Conservation (phyloP, 2,888 invertebrate genomes). For the Lasius platythorax region DNA sequence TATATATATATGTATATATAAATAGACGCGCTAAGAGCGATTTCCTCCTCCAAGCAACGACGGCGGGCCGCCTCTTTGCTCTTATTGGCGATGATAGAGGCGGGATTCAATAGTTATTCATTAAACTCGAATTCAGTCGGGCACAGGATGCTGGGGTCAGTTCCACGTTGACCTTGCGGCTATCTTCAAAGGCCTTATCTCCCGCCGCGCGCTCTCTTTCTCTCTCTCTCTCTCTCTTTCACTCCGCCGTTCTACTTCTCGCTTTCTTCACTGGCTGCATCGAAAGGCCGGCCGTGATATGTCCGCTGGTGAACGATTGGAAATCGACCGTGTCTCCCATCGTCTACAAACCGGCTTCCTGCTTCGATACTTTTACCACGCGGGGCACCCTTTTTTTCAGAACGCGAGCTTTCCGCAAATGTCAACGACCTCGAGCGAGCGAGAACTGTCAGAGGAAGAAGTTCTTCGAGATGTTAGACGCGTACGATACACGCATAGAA, state of each 20-base stretch:
- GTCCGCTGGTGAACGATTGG: constrained; percentile 44
- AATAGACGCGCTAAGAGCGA: constrained; percentile 70
- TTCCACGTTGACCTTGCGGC: constrained; percentile 83
- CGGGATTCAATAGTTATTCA: constrained; percentile 85
- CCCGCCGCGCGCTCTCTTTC: constrained; percentile 75
- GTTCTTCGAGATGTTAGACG: neutral
- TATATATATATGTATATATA: constrained; percentile 53
- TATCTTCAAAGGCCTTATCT: constrained; percentile 84
- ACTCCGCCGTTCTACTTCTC: constrained; percentile 51
- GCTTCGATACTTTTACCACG: constrained; percentile 34
- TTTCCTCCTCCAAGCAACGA: constrained; percentile 62
- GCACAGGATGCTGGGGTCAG: constrained; percentile 84
- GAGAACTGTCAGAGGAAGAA: neutral
- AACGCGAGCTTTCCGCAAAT: neutral
- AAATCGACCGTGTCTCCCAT: constrained; percentile 38
- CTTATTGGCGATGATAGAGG: constrained; percentile 82
- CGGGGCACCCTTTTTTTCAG: neutral
- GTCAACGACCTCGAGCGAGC: constrained; percentile 20
- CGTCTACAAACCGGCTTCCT: constrained; percentile 35
- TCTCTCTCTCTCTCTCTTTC: constrained; percentile 17
- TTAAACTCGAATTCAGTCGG: constrained; percentile 84
- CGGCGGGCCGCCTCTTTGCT: constrained; percentile 60
- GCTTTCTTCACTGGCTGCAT: constrained; percentile 33
- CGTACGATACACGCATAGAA: too few species aligned
- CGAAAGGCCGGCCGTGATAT: constrained; percentile 28